These are phyloP conservation scores for Clostera curtula DNA, from an alignment of 2,888 invertebrate species.

Conservation along the genomic window DNA sequence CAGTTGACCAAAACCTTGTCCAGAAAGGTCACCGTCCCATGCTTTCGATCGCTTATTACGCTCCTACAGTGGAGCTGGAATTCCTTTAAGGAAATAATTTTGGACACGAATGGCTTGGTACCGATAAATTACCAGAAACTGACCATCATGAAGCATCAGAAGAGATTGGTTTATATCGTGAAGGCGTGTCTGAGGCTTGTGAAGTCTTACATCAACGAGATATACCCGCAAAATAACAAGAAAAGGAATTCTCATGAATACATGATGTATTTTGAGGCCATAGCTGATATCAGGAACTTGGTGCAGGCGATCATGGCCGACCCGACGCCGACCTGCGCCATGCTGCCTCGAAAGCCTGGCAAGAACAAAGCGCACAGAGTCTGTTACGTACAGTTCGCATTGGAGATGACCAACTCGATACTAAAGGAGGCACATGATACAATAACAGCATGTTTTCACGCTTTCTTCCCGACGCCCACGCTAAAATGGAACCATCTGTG, in stretches of 20 bases:
- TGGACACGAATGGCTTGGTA: slow-evolving; percentile 55
- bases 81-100: slow-evolving; percentile 76
- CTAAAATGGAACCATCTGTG: slow-evolving; percentile 95
- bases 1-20: slow-evolving; percentile 90
- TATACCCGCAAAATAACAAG: slow-evolving; percentile 85
- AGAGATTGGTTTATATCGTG: slow-evolving; percentile 90
- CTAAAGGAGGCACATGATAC: slow-evolving; percentile 93
- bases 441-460: slow-evolving; percentile 94
- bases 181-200: slow-evolving; percentile 87
- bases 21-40: slow-evolving; percentile 87
- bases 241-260: slow-evolving; percentile 76
- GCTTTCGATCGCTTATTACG: slow-evolving; percentile 88
- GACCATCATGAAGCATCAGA: slow-evolving; percentile 79
- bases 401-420: slow-evolving; percentile 81
- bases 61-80: slow-evolving; percentile 96
- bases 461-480: slow-evolving; percentile 95
- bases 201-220: slow-evolving; percentile 91
- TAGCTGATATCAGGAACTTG: slow-evolving; percentile 88
- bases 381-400: slow-evolving; percentile 62
- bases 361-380: slow-evolving; percentile 56
- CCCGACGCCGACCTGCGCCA: slow-evolving; percentile 52
- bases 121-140: slow-evolving; percentile 70
- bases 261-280: slow-evolving; percentile 86
- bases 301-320: slow-evolving; percentile 90
- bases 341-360: slow-evolving; percentile 45